Base-by-base conservation (phyloP, 2,113 vertebrate species). In the Rattus rattus region DNA sequence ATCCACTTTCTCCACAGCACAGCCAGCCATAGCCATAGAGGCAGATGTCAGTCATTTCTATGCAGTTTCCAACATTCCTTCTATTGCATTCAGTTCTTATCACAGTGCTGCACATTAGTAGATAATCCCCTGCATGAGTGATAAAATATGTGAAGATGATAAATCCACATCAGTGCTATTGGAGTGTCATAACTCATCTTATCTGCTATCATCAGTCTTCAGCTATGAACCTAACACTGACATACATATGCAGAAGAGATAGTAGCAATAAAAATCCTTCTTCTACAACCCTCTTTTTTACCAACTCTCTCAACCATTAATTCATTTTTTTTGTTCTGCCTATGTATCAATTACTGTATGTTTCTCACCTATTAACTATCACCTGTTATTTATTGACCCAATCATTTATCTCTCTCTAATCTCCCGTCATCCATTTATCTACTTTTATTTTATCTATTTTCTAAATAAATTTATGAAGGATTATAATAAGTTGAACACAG, bases 131-230 rank as follows among this genome's bases (percentile, higher is more conserved):
- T 90, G 30, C 26, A 39, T 75, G 65, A 67, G 24, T 69, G 26
- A 77, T 47, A 77, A 93, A 69, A 61, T 85, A 56, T 69, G 63
- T 52, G 65, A 91, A 52, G 72, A 69, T 90, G 14, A 96, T 67
- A 54, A 92, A 86, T 76, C 33, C 75, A 67, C 26, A 17, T 43
- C 24, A 67, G 28, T 87, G 13, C 33, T 56, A 52, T 69, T 93
- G 6, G 54, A 61, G 77, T 52, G 63, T 72, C 43, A 65, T 85
- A 89, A 85, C 65, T 81, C 81, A 61, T 59, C 54, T 86, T 22
- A 59, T 33, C 65, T 81, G 1, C 14, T 16, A 17, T 43, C 7
- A 52, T 52, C n/a, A 61, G 28, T 91, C 49, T 88, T 93, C 10
- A 93, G 11, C 86, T 73, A 73, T 73, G 47, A 67, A 67, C 13